phyloP scores from a whole-genome alignment of 2,888 invertebrate genomes.

The Sipha maydis region DNA sequence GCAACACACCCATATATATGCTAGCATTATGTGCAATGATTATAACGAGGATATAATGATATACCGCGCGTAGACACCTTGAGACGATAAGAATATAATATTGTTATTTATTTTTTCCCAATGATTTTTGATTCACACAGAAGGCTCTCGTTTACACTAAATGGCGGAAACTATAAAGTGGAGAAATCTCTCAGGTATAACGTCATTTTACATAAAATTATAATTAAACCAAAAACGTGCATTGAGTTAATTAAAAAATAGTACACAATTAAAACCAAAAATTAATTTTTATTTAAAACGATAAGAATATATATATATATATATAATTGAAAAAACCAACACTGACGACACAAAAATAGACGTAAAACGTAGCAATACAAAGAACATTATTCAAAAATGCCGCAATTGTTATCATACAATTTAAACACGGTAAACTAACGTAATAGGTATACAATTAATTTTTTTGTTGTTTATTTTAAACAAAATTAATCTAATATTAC shows the following conservation, averaged over 20 bases:
- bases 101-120: slow-evolving; percentile 24
- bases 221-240: slow-evolving; percentile 27
- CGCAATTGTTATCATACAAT: not conserved
- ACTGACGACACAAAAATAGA: not conserved
- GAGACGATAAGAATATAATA: slow-evolving; percentile 1
- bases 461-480: not conserved
- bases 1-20: not conserved
- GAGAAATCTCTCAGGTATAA: slow-evolving; percentile 56
- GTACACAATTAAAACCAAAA: slow-evolving; percentile 27
- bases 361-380: not conserved
- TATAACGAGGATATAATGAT: slow-evolving; percentile 5
- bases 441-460: not conserved
- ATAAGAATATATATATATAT: not conserved
- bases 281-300: not conserved
- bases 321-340: slow-evolving; percentile 15
- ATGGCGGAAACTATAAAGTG: slow-evolving; percentile 43
- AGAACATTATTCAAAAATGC: not conserved
- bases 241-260: slow-evolving; percentile 40
- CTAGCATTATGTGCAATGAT: not conserved
- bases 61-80: not conserved
- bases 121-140: slow-evolving; percentile 60
- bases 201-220: slow-evolving; percentile 40
- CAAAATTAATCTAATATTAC: too few species aligned
- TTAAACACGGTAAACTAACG: not conserved
- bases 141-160: slow-evolving; percentile 47